Conservation (phyloP, 2,113 vertebrate genomes). For the Ramphastos sulfuratus region DNA sequence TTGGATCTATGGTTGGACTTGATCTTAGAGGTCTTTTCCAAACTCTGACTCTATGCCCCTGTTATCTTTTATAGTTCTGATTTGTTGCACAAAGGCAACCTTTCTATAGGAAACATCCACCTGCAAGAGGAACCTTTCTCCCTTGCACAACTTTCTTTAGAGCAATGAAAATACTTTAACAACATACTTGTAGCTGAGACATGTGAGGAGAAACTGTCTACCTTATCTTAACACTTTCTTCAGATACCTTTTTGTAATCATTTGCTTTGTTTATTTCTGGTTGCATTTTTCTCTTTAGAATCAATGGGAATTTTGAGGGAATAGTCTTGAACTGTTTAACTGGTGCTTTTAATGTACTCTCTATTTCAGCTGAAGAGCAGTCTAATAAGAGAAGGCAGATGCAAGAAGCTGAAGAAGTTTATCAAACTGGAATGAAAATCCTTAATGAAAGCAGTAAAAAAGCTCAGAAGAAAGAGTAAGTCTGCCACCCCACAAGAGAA, state of each 20-base stretch:
- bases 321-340: not conserved
- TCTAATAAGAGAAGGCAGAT: conserved; percentile 85
- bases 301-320: not conserved
- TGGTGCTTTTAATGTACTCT: not conserved
- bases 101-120: not conserved
- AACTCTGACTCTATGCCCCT: not conserved
- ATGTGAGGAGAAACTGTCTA: not conserved
- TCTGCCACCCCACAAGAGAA: not conserved
- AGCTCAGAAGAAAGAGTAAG: conserved; percentile 92
- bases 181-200: not conserved
- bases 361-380: conserved; percentile 87
- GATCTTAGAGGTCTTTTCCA: too few relatives aligned
- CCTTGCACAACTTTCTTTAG: not conserved
- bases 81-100: not conserved
- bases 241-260: not conserved
- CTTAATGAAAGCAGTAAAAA: conserved; percentile 90
- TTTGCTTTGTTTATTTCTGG: not conserved
- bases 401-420: conserved; percentile 90
- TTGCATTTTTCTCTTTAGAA: not conserved
- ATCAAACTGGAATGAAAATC: conserved; percentile 86
- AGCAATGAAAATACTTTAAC: not conserved
- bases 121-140: not conserved
- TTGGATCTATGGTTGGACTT: too few relatives aligned
- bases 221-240: not conserved
- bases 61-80: not conserved